Evolutionary conservation across 1,140 invertebrate genomes (phyloP).

Genomic region (Heliothis virescens): DNA sequence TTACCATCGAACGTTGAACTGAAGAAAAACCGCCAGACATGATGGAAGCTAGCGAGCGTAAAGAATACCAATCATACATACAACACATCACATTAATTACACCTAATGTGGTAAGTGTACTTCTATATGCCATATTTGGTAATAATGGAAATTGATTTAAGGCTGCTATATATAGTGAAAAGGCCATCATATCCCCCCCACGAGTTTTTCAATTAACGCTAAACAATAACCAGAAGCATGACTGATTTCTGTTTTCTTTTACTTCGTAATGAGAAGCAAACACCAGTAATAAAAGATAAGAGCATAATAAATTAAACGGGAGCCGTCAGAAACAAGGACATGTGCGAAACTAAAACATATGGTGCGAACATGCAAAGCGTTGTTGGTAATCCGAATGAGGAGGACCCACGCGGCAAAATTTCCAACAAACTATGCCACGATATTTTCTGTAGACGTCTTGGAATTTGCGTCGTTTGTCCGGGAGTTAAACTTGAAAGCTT

Average conservation of each 20-base stretch:
- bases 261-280: conserved; percentile 17
- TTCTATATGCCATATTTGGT: conserved; percentile 28
- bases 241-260: conserved; percentile 20
- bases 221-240: not conserved
- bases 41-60: conserved; percentile 19
- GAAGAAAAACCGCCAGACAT: conserved; percentile 27
- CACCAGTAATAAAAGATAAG: conserved; percentile 4
- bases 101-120: conserved; percentile 1
- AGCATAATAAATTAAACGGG: not conserved
- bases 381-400: not conserved
- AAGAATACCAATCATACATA: conserved; percentile 22
- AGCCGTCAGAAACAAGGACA: conserved; percentile 3
- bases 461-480: conserved; percentile 34
- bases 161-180: not conserved
- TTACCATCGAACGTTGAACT: conserved; percentile 40
- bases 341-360: conserved; percentile 34
- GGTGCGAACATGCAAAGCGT: conserved; percentile 26
- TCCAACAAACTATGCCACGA: conserved; percentile 10
- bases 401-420: conserved; percentile 24
- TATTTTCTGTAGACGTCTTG: conserved; percentile 21
- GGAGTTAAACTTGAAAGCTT: conserved; percentile 8
- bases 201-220: conserved; percentile 37
- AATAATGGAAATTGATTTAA: conserved; percentile 30
- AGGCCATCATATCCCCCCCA: conserved; percentile 7
- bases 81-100: conserved; percentile 12